Evolutionary conservation across 2,797 vertebrate genomes (phyloP).

Genomic region (Myotis findleyi): DNA sequence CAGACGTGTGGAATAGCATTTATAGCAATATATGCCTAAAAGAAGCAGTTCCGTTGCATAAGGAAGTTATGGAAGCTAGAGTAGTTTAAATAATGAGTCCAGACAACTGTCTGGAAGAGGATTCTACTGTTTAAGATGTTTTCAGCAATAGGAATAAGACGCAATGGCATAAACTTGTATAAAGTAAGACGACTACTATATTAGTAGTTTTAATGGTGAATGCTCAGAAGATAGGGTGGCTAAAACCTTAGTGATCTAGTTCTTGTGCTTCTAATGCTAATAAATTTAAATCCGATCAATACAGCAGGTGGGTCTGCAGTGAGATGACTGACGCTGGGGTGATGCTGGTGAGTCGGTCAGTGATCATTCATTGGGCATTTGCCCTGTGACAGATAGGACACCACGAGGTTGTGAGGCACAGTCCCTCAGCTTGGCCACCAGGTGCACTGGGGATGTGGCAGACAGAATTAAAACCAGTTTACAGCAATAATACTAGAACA

Average conservation of each 20-base stretch:
- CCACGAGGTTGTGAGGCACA: background rate
- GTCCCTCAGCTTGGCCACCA: background rate
- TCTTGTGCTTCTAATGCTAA: background rate
- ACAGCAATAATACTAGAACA: background rate
- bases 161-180: background rate
- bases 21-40: background rate
- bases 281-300: background rate
- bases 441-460: background rate
- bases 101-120: background rate
- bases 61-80: background rate
- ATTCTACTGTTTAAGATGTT: slow-evolving; percentile 8
- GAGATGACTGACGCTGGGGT: background rate
- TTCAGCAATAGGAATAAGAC: background rate
- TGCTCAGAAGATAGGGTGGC: background rate
- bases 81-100: slow-evolving; percentile 4
- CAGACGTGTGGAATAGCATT: background rate
- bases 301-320: background rate
- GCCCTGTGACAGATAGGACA: background rate
- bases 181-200: background rate
- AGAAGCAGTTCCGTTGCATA: background rate
- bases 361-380: background rate
- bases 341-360: background rate
- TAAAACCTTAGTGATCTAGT: background rate
- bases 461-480: background rate
- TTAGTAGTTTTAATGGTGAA: background rate